phyloP scores from a whole-genome alignment of 2,888 invertebrate species.

The Willowsia nigromaculata region DNA sequence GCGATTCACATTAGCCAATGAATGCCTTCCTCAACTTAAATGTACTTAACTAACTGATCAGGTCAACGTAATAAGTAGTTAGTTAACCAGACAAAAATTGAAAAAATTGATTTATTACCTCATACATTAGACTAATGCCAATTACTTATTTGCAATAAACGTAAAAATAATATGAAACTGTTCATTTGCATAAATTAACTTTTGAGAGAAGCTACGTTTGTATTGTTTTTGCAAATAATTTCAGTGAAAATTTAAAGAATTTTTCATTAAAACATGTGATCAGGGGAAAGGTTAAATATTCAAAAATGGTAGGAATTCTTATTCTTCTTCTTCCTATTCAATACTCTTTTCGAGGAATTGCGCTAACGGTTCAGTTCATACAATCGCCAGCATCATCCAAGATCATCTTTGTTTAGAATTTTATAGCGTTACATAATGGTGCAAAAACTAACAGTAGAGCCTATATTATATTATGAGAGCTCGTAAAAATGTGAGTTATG shows the following conservation, averaged over 20 bases:
- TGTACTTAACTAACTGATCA: neutral
- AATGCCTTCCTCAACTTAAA: neutral
- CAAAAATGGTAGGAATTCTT: neutral
- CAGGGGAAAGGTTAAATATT: neutral
- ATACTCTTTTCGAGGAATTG: neutral
- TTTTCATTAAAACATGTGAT: neutral
- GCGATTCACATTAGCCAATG: neutral
- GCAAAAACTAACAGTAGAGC: neutral
- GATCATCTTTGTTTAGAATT: slow-evolving; percentile 6
- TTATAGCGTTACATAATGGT: slow-evolving; percentile 5
- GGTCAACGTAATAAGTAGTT: neutral
- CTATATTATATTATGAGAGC: neutral
- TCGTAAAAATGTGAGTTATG: slow-evolving; percentile 51
- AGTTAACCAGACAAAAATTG: neutral
- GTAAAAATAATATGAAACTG: neutral
- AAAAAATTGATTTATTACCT: neutral
- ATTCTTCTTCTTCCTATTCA: neutral
- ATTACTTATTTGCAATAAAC: neutral
- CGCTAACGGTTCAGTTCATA: neutral
- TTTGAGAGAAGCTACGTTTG: too few relatives aligned
- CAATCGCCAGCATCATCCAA: neutral
- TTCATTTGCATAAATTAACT: slow-evolving; percentile 7
- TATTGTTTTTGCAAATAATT: neutral
- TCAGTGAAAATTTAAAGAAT: neutral
- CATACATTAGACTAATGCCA: neutral